phyloP scores from a whole-genome alignment of 2,113 vertebrate species.

The Zootoca vivipara region DNA sequence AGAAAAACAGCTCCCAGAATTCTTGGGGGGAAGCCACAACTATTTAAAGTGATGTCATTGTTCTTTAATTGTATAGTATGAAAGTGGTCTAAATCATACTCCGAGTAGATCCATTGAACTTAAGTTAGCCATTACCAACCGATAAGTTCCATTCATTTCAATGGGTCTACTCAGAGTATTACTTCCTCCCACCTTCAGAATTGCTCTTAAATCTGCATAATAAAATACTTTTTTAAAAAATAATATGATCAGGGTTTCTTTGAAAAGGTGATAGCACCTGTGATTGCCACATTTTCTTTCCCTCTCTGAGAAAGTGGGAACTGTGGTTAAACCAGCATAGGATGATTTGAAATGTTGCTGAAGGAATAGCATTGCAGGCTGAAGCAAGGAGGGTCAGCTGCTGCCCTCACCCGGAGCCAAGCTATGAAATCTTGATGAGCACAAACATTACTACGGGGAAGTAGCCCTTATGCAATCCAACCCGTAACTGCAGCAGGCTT shows the following conservation, averaged over 20 bases:
- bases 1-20: too few species aligned
- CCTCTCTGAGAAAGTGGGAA: neutral
- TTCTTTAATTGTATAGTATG: too few species aligned
- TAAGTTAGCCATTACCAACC: too few species aligned
- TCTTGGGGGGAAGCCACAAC: too few species aligned
- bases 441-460: neutral
- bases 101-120: too few species aligned
- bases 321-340: neutral
- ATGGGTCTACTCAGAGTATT: too few species aligned
- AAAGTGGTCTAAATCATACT: too few species aligned
- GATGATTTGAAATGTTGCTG: neutral
- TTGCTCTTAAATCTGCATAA: neutral
- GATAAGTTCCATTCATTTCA: too few species aligned
- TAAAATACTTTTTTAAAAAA: neutral
- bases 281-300: neutral
- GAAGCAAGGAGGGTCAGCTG: neutral
- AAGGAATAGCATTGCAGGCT: neutral
- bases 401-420: rapidly evolving
- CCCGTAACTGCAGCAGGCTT: neutral
- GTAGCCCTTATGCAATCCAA: neutral
- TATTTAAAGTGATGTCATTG: too few species aligned
- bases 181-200: neutral
- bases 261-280: neutral
- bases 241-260: neutral
- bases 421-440: neutral